Conservation (phyloP, 2,113 vertebrate genomes). For the Aplodontia rufa region DNA sequence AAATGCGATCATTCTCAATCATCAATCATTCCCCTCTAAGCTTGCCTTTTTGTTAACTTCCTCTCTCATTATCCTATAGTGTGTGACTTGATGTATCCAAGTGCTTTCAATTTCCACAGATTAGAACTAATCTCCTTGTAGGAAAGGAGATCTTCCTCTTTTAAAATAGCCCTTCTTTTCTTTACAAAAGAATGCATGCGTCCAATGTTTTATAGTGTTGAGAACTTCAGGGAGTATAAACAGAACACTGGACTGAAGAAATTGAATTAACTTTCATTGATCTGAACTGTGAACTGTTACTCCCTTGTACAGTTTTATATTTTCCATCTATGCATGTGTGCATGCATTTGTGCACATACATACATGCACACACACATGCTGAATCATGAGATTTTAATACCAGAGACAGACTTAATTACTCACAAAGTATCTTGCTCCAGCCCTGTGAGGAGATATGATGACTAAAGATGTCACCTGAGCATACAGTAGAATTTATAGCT, state of each 20-base stretch:
- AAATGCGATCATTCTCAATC: not conserved
- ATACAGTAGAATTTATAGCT: not conserved
- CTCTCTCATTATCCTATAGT: not conserved
- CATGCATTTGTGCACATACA: too few relatives aligned
- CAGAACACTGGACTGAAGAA: not conserved
- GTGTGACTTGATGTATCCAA: not conserved
- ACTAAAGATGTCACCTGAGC: not conserved
- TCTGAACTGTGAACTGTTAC: not conserved
- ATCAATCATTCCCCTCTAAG: not conserved
- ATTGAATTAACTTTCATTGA: not conserved
- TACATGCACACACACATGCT: not conserved
- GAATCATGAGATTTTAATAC: not conserved
- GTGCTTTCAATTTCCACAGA: not conserved
- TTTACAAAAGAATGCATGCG: not conserved
- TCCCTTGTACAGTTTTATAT: not conserved
- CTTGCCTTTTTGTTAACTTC: not conserved
- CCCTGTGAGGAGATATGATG: rapidly evolving
- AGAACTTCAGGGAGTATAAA: not conserved
- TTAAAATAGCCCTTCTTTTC: not conserved
- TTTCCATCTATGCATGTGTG: not conserved
- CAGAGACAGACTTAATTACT: not conserved
- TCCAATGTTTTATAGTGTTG: not conserved
- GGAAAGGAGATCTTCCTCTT: not conserved
- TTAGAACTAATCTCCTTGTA: not conserved
- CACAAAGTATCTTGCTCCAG: not conserved